Conservation (phyloP, 1,140 invertebrate species). For the Drosophila seguyi region DNA sequence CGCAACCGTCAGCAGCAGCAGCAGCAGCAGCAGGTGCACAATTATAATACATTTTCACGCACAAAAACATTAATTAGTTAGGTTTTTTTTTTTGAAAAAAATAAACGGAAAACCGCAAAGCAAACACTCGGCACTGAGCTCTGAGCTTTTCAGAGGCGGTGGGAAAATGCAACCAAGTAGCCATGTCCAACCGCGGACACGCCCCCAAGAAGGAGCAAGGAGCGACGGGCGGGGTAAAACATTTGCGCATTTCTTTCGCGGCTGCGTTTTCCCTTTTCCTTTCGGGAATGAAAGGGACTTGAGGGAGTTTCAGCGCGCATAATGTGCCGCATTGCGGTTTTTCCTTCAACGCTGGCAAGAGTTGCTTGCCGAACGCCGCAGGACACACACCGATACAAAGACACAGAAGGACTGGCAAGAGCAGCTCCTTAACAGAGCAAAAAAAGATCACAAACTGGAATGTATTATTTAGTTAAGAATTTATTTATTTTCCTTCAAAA, state of each 20-base stretch:
- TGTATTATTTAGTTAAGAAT: no score
- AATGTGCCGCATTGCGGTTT: constrained; percentile 82
- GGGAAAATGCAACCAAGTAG: constrained; percentile 48
- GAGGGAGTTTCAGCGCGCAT: constrained; percentile 78
- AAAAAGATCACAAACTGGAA: neutral
- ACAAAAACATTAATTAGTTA: constrained; percentile 77
- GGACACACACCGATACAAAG: constrained; percentile 50
- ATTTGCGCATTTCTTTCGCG: constrained; percentile 77
- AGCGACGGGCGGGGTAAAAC: constrained; percentile 43
- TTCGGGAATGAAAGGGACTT: constrained; percentile 73
- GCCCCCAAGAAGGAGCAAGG: constrained; percentile 19
- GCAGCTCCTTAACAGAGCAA: constrained; percentile 42
- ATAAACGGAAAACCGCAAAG: constrained; percentile 40
- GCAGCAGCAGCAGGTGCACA: constrained; percentile 37
- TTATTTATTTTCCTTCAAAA: no score
- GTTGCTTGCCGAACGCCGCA: constrained; percentile 63
- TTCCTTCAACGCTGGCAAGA: constrained; percentile 68
- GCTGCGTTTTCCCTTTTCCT: constrained; percentile 59
- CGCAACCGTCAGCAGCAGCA: constrained; percentile 21
- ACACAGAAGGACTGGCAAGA: constrained; percentile 45
- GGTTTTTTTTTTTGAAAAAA: constrained; percentile 20
- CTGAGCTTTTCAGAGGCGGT: constrained; percentile 42
- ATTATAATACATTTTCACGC: constrained; percentile 61
- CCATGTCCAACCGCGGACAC: constrained; percentile 36
- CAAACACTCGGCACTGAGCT: constrained; percentile 38